phyloP scores from a whole-genome alignment of 2,888 invertebrate species.

The Ametastegia equiseti region DNA sequence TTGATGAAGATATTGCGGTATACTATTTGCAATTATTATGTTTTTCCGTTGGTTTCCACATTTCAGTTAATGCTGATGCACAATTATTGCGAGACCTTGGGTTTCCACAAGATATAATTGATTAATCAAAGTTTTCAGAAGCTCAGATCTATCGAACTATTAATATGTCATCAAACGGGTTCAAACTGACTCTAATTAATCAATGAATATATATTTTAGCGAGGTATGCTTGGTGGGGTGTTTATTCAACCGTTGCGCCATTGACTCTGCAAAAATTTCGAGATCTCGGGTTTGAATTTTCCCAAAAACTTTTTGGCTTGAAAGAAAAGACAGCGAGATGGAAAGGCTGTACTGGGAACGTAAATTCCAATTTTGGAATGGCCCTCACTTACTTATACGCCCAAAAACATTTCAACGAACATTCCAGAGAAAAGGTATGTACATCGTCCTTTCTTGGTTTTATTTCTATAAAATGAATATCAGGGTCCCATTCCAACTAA shows the following conservation, averaged over 20 bases:
- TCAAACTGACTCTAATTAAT: slow-evolving; percentile 45
- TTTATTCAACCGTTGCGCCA: slow-evolving; percentile 82
- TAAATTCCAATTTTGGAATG: slow-evolving; percentile 82
- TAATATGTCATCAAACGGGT: slow-evolving; percentile 51
- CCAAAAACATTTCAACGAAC: slow-evolving; percentile 79
- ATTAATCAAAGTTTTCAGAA: not conserved
- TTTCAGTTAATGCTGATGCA: not conserved
- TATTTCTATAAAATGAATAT: not conserved
- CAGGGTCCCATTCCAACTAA: not conserved
- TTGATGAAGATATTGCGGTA: not conserved
- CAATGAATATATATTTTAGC: slow-evolving; percentile 74
- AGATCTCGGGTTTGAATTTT: slow-evolving; percentile 82
- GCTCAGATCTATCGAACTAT: slow-evolving; percentile 42
- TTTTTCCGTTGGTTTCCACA: not conserved
- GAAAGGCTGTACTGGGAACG: slow-evolving; percentile 82
- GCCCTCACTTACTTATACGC: slow-evolving; percentile 84
- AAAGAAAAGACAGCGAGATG: slow-evolving; percentile 82
- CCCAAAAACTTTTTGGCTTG: slow-evolving; percentile 81
- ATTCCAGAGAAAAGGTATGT: slow-evolving; percentile 79
- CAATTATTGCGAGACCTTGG: slow-evolving; percentile 2
- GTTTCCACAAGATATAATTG: not conserved
- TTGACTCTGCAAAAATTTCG: slow-evolving; percentile 80
- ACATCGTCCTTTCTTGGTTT: not conserved
- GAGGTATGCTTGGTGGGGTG: slow-evolving; percentile 86
- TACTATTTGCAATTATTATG: slow-evolving; percentile 13